Evolutionary conservation across 2,797 vertebrate species (phyloP).

Genomic region (Leptodactylus fallax): DNA sequence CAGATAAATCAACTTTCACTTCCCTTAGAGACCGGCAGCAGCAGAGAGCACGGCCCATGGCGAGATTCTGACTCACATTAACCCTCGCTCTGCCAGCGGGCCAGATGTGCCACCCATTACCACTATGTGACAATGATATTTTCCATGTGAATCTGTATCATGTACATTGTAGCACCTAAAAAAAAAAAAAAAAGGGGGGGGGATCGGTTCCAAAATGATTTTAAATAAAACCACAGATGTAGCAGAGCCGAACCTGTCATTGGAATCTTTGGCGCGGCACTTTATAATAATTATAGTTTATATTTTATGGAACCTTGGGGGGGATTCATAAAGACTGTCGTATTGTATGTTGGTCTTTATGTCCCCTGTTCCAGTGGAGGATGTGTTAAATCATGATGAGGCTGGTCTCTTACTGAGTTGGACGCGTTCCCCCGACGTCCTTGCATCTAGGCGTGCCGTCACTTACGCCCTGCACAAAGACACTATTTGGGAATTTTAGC

Average conservation of each 20-base stretch:
- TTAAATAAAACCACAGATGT: neutral
- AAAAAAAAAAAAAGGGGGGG: too few relatives aligned
- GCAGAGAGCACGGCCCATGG: neutral
- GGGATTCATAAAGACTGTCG: too few relatives aligned
- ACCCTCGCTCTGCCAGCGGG: neutral
- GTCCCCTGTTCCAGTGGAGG: too few relatives aligned
- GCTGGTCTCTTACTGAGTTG: too few relatives aligned
- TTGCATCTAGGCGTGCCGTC: too few relatives aligned
- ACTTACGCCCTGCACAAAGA: too few relatives aligned
- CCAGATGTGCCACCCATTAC: too few relatives aligned
- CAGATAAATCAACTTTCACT: constrained; percentile 78
- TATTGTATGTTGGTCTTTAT: too few relatives aligned
- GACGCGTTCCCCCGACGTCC: too few relatives aligned
- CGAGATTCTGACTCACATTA: neutral
- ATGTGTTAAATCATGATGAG: too few relatives aligned
- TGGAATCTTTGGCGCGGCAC: neutral
- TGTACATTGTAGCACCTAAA: neutral
- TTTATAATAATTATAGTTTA: neutral
- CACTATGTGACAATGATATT: neutral
- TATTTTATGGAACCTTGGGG: too few relatives aligned
- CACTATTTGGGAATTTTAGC: too few relatives aligned
- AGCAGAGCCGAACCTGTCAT: neutral
- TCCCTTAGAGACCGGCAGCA: constrained; percentile 70
- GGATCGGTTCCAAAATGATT: neutral
- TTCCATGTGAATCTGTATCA: neutral